These are phyloP conservation scores for Disparrhopalites patrizii DNA, from an alignment of 2,888 invertebrate genomes.

Conservation along the genomic window DNA sequence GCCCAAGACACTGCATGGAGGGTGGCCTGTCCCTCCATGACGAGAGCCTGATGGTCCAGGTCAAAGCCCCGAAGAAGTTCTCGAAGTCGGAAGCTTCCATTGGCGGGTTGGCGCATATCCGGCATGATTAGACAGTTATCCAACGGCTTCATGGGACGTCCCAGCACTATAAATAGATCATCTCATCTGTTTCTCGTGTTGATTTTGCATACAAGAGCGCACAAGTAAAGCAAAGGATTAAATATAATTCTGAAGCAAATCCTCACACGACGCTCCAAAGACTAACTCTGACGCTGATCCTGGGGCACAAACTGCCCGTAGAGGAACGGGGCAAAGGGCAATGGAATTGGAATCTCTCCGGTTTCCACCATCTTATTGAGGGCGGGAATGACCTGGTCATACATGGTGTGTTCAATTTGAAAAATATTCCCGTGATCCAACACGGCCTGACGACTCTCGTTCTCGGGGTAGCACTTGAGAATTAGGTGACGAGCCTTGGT, in stretches of 20 bases:
- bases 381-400: slow-evolving; percentile 7
- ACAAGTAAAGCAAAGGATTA: too few relatives aligned
- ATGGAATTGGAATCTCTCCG: neutral
- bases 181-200: too few relatives aligned
- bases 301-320: neutral
- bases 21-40: slow-evolving; percentile 9
- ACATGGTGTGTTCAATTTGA: neutral
- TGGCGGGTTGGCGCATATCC: slow-evolving; percentile 9
- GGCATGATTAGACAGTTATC: slow-evolving; percentile 23
- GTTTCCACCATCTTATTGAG: neutral
- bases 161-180: too few relatives aligned
- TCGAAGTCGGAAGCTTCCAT: neutral
- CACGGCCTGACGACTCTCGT: neutral
- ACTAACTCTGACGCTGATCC: too few relatives aligned
- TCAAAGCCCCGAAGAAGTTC: slow-evolving; percentile 17
- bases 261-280: too few relatives aligned
- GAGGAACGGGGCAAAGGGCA: neutral
- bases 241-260: too few relatives aligned
- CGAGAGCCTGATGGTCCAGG: slow-evolving; percentile 1
- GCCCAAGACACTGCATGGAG: slow-evolving; percentile 19
- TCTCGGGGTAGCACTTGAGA: slow-evolving; percentile 14
- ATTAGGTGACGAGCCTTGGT: neutral
- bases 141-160: neutral
- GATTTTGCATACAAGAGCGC: too few relatives aligned
- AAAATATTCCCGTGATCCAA: slow-evolving; percentile 8